Evolutionary conservation across 2,888 invertebrate species (phyloP), one percentile per base, ranked within the genome.

Genomic region (Hypolimnas misippus): DNA sequence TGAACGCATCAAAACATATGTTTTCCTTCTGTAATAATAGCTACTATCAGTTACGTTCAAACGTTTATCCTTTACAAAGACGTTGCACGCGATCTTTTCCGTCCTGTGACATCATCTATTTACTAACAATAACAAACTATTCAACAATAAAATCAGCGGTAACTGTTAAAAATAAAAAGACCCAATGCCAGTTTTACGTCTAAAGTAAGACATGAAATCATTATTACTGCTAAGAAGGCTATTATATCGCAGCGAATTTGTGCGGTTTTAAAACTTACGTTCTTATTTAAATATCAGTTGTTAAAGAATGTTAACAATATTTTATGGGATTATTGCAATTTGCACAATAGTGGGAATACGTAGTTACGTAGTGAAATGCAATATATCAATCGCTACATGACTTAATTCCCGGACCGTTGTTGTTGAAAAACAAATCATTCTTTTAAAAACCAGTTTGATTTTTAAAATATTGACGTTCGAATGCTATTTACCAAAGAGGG

Each of bases 41-140:
- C 40, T 40, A 40, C 40, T 46, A 46, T 46, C 44, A 21, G 44
- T 46, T 21, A 21, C 21, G 21, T 46, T 19, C 44, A 21, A n/a
- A 12, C 44, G 21, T 21, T 21, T 46, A 21, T 46, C 44, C 44
- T 46, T 19, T 8, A 19, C 44, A 19, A 17, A 46, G 17, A 17
- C 44, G 21, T 17, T 21, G 44, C 44, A 42, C 17, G 5, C 21
- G n/a, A n/a, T n/a, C n/a, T n/a, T n/a, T 46, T 46, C 44, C 44
- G 21, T 21, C 31, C 51, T 33, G 29, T 51, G 51, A 51, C 51
- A 51, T 51, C 51, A 51, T 51, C 31, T 51, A 16, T 51, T 33
- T 33, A 51, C 51, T 31, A 51, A 51, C 51, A 31, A 33, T 17
- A 51, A 14, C 25, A 49, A 42, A 44, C 44, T 21, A 46, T 21